Evolutionary conservation across 2,888 invertebrate species (phyloP).

Genomic region (Diarsia brunnea): DNA sequence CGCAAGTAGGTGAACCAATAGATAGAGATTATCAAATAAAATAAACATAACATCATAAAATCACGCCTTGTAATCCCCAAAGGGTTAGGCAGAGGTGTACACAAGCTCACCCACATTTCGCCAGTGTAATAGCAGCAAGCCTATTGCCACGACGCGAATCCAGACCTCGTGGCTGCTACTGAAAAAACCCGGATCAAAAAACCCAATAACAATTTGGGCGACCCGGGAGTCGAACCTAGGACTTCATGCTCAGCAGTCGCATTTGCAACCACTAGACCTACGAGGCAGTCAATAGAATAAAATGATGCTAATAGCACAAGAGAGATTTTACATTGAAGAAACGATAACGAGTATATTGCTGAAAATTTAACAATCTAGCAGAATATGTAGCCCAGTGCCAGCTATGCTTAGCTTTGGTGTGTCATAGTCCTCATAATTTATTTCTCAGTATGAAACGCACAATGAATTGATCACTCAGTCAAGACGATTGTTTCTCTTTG

Average conservation of each 20-base stretch:
- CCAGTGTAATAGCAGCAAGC: too few species aligned
- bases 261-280: too few species aligned
- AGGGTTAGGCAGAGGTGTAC: too few species aligned
- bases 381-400: background rate
- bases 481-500: slow-evolving; percentile 52
- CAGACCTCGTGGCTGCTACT: too few species aligned
- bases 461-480: slow-evolving; percentile 51
- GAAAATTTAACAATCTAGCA: background rate
- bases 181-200: too few species aligned
- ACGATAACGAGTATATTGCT: background rate
- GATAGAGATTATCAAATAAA: background rate
- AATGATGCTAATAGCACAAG: background rate
- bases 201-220: too few species aligned
- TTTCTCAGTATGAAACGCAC: slow-evolving; percentile 42
- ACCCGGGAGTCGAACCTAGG: too few species aligned
- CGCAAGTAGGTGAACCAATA: background rate
- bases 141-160: too few species aligned
- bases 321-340: background rate
- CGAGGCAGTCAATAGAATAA: background rate
- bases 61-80: too few species aligned
- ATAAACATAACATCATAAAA: too few species aligned
- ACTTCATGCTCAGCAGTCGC: too few species aligned
- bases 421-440: slow-evolving; percentile 21
- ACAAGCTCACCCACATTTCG: too few species aligned
- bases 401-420: slow-evolving; percentile 1